phyloP scores from a whole-genome alignment of 2,113 vertebrate genomes.

The Bubo scandiacus region DNA sequence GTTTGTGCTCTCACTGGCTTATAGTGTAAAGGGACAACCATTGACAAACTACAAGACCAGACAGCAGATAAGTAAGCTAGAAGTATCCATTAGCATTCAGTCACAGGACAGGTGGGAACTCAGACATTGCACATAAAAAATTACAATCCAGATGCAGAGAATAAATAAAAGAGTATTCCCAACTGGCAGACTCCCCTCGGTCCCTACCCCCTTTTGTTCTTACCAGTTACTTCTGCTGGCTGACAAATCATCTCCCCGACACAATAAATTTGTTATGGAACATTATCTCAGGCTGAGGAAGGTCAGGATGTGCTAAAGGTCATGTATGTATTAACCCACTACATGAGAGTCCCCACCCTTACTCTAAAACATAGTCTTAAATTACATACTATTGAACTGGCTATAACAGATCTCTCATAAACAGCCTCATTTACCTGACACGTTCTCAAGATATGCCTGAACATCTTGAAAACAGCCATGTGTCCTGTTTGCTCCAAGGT shows the following conservation, averaged over 20 bases:
- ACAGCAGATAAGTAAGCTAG: background rate
- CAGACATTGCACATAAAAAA: background rate
- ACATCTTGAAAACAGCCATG: background rate
- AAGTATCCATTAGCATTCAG: background rate
- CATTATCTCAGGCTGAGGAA: slow-evolving; percentile 71
- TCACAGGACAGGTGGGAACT: background rate
- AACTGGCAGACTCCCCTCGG: background rate
- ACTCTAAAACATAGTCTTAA: slow-evolving; percentile 48
- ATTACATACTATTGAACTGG: slow-evolving; percentile 43
- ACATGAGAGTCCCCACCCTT: slow-evolving; percentile 30
- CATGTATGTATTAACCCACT: slow-evolving; percentile 66
- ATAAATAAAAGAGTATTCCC: slow-evolving; percentile 36
- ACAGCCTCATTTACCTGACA: slow-evolving; percentile 47
- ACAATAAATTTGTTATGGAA: slow-evolving; percentile 74
- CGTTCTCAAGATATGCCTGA: background rate
- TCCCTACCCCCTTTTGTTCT: slow-evolving; percentile 31
- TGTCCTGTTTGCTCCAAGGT: background rate
- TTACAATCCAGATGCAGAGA: background rate
- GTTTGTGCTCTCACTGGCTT: background rate
- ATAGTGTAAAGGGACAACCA: background rate
- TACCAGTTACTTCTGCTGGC: slow-evolving; percentile 34
- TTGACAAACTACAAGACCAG: background rate
- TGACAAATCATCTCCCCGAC: slow-evolving; percentile 63
- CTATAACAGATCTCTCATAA: slow-evolving; percentile 36
- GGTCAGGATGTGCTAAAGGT: slow-evolving; percentile 70